Conservation (phyloP, 2,888 invertebrate genomes). For the Pristionchus entomophagus region DNA sequence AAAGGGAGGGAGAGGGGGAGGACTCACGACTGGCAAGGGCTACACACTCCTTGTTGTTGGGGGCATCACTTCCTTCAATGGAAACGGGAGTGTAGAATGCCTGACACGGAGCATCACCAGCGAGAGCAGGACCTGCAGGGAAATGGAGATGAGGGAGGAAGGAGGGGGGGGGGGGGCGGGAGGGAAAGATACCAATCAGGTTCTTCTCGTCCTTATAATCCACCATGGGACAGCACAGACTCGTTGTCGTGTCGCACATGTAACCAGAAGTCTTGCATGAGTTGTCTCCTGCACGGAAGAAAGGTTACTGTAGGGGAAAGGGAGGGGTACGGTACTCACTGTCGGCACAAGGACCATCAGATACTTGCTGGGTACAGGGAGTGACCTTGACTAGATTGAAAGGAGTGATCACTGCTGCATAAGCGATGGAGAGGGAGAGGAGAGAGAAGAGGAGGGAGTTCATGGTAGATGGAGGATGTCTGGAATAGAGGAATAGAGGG, state of each 20-base stretch:
- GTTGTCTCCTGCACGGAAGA: background rate
- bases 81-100: background rate
- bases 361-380: background rate
- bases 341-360: background rate
- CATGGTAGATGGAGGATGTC: background rate
- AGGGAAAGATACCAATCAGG: background rate
- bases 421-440: background rate
- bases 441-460: background rate
- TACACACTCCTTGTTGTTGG: background rate
- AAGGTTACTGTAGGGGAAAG: background rate
- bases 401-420: background rate
- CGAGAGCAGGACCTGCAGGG: background rate
- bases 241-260: constrained; percentile 18
- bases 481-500: background rate
- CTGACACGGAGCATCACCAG: background rate
- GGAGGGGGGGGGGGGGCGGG: background rate
- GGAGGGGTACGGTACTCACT: background rate
- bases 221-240: constrained; percentile 28
- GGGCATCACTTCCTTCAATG: background rate
- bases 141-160: background rate
- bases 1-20: background rate
- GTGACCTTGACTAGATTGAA: constrained; percentile 12
- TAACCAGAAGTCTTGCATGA: background rate
- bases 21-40: background rate
- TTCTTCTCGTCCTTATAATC: background rate